These are phyloP conservation scores for Sphaerophoria taeniata DNA, from an alignment of 2,888 invertebrate species.

Conservation along the genomic window DNA sequence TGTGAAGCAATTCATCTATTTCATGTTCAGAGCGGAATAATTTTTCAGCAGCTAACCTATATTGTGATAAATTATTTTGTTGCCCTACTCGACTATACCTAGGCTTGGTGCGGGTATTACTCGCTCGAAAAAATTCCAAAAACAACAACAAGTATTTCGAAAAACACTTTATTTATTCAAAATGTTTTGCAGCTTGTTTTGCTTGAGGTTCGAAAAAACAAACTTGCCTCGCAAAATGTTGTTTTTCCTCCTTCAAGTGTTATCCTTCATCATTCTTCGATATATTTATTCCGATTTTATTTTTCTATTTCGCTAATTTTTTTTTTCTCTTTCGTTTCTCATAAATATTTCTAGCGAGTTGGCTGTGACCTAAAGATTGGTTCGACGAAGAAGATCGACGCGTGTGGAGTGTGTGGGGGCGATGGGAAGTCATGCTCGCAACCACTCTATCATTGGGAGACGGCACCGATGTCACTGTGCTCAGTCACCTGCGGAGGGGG, in stretches of 20 bases:
- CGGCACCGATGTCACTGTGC: conserved; percentile 92
- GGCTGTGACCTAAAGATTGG: conserved; percentile 96
- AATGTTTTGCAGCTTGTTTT: conserved; percentile 59
- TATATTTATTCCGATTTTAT: conserved; percentile 64
- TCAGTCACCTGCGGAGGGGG: conserved; percentile 97
- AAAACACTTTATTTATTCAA: conserved; percentile 70
- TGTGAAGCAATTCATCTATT: conserved; percentile 70
- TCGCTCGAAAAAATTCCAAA: neutral
- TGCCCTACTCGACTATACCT: conserved; percentile 46
- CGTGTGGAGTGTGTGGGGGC: conserved; percentile 96
- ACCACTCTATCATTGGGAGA: conserved; percentile 94
- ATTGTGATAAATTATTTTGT: conserved; percentile 72
- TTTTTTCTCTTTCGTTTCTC: conserved; percentile 41
- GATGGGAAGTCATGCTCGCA: conserved; percentile 94
- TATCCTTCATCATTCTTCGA: conserved; percentile 66
- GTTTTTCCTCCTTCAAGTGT: conserved; percentile 36
- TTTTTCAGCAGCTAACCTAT: conserved; percentile 58
- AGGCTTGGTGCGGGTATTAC: conserved; percentile 39
- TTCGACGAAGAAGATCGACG: conserved; percentile 92
- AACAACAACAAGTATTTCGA: conserved; percentile 18
- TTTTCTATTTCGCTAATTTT: conserved; percentile 41
- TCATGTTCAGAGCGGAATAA: conserved; percentile 66
- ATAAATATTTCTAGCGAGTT: conserved; percentile 88
- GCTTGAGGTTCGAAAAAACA: conserved; percentile 28
- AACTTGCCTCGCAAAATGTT: conserved; percentile 44